Evolutionary conservation across 37 sponge, comb jelly and placozoan species (phyloP), one percentile per base, ranked within the genome.

Genomic region (Beroe forskalii): DNA sequence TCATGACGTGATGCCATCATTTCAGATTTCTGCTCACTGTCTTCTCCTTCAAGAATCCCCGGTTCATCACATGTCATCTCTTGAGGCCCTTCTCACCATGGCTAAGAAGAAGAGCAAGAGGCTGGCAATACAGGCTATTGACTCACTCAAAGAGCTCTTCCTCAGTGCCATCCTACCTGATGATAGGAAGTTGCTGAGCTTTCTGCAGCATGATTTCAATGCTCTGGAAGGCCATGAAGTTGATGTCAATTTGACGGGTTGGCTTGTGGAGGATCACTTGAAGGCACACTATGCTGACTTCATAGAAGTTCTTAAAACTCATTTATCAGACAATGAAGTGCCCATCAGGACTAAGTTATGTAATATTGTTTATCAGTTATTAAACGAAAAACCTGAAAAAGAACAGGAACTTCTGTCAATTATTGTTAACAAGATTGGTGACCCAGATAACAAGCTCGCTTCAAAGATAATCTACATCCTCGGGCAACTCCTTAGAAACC

Each of bases 341-440:
- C 62, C 62, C 19, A 55, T 61, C 4, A 36, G 90, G 40, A 90
- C 66, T 90, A 90, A 90, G 32, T 14, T 90, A 20, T 90, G 90
- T 30, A 66, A 90, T 25, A 8, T 90, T n/a, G 40, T n/a, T 22
- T 64, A 19, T 62, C 90, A 90, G 28, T 24, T 80, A 30, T 25
- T 80, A 27, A 80, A 80, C 27, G 86, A 80, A 25, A 80, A 80
- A 42, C 86, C 86, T 42, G 86, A 80, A 27, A 80, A 44, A 80
- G 66, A 90, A 30, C 62, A 94, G 92, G 67, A 62, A 33, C 90
- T 96, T 30, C 92, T 99, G 90, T 76, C 94, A 17, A 92, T 93
- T 44, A 90, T 99, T 67, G 97, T 96, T 60, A 96, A 99, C 91
- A 99, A 99, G 69, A 90, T 99, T 17, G 97, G 97, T 39, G 99